Conservation (phyloP, 2,888 invertebrate genomes). For the Chamaedrilus cognettii region DNA sequence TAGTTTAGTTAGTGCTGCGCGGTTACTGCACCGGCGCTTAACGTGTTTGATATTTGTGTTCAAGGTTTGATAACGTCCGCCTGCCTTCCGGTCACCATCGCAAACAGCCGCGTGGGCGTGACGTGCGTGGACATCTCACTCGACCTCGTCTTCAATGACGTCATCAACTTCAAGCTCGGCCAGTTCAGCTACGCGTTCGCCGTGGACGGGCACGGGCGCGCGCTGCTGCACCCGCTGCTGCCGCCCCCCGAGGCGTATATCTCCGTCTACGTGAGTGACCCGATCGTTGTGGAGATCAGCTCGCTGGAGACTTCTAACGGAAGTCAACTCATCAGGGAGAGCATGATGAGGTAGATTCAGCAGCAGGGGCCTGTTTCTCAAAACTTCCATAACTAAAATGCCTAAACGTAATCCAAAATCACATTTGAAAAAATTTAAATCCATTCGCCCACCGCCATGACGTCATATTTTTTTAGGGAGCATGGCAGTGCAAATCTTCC, state of each 20-base stretch:
- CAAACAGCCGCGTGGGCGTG: neutral
- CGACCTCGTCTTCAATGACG: constrained; percentile 7
- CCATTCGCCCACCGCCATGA: too few species aligned
- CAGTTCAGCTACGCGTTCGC: constrained; percentile 3
- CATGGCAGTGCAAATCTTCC: too few species aligned
- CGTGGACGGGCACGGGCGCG: neutral
- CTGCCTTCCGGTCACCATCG: constrained; percentile 6
- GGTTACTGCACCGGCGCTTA: too few species aligned
- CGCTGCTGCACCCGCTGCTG: constrained; percentile 7
- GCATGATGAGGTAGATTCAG: constrained; percentile 5
- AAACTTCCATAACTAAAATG: too few species aligned
- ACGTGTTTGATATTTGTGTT: too few species aligned
- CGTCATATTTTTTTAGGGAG: too few species aligned
- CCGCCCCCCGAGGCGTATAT: neutral
- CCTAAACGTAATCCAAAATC: too few species aligned
- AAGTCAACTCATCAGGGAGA: neutral
- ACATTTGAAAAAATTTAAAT: too few species aligned
- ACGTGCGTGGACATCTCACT: constrained; percentile 6
- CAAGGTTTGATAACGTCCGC: constrained; percentile 1
- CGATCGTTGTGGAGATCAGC: neutral
- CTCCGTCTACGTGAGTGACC: neutral
- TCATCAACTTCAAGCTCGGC: constrained; percentile 13
- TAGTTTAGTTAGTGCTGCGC: too few species aligned
- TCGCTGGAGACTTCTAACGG: neutral
- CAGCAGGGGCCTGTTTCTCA: too few species aligned